Base-by-base conservation (phyloP, 2,113 vertebrate genomes). In the Varanus salvator region DNA sequence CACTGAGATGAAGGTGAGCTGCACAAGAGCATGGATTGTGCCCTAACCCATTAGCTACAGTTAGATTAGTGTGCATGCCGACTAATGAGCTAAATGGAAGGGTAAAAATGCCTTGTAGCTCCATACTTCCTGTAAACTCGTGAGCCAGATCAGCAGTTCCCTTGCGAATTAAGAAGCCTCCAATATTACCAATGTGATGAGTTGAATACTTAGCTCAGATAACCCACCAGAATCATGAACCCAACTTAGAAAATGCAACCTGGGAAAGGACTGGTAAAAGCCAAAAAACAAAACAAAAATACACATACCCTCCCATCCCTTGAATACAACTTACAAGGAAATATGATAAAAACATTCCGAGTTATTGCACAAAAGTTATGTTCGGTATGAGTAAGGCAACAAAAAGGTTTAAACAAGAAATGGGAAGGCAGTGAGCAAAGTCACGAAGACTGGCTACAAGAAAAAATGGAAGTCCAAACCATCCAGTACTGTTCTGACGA, bases 361-460 rank as follows among this genome's bases (percentile, higher is more conserved):
- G 97, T 98, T 99, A 99, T 99, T 99, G 98, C 98, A 99, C 98
- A 98, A 98, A 98, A 98, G 93, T 98, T 97, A 97, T 90, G 92
- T 96, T 95, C 95, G 90, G 93, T 97, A 97, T 97, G 96, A 97
- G 98, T 97, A 98, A 89, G 97, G 96, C 91, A 97, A 97, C 97
- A 96, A 95, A 96, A 96, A 91, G 90, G 91, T 86, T 90, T 93
- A 85, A 94, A 95, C 85, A 91, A 92, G 95, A 94, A 17, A 84
- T 92, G 90, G 91, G 96, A 94, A 60, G 94, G 96, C 96, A 97
- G 95, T 96, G 94, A 71, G 88, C 77, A 92, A 94, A 95, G 90
- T 93, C 95, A 92, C 89, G 80, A 76, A 82, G 52, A 72, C 87
- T 34, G 83, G 52, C 90, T 80, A 85, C 89, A 93, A 93, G 82